Evolutionary conservation across 2,797 vertebrate species (phyloP).

Genomic region (Catostomus latipinnis): DNA sequence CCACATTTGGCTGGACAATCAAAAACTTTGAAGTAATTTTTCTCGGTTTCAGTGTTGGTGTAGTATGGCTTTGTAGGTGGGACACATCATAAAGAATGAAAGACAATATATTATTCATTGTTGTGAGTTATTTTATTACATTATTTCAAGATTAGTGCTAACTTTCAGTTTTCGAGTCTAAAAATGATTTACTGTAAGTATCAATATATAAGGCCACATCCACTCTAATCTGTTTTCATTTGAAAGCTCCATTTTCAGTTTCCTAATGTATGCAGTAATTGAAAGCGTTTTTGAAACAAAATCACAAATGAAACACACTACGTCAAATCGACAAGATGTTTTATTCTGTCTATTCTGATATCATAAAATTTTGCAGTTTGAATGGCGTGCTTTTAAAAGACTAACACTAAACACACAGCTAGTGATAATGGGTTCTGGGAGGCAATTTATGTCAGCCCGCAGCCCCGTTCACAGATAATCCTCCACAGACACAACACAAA

Average conservation of each 20-base stretch:
- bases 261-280: too few relatives aligned
- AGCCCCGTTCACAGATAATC: constrained; percentile 72
- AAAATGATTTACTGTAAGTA: neutral
- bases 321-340: neutral
- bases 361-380: neutral
- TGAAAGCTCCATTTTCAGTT: too few relatives aligned
- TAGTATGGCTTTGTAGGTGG: too few relatives aligned
- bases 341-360: neutral
- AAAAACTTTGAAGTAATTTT: too few relatives aligned
- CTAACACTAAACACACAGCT: constrained; percentile 59
- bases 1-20: too few relatives aligned
- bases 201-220: too few relatives aligned
- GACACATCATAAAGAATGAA: too few relatives aligned
- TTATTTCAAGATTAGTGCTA: neutral
- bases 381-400: constrained; percentile 33
- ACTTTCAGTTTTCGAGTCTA: neutral
- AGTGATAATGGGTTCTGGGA: constrained; percentile 66
- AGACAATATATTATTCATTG: neutral
- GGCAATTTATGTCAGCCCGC: constrained; percentile 70
- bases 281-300: too few relatives aligned
- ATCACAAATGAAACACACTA: too few relatives aligned
- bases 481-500: constrained; percentile 68
- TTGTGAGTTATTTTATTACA: neutral
- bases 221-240: too few relatives aligned
- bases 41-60: too few relatives aligned